Conservation (phyloP, 2,888 invertebrate genomes). For the Cistogaster globosa region DNA sequence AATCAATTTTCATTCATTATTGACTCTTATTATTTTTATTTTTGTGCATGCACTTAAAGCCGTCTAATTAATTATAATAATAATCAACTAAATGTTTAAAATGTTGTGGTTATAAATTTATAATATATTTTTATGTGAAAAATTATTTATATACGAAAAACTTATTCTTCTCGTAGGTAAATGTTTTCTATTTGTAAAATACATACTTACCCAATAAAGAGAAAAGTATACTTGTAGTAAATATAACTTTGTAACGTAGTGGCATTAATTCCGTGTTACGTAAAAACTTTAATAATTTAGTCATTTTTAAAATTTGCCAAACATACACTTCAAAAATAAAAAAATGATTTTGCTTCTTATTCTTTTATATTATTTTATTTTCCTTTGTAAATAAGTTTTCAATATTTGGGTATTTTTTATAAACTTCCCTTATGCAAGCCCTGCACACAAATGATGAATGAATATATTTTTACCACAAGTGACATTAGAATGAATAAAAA, state of each 20-base stretch:
- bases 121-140: too few relatives aligned
- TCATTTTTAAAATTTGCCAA: conserved; percentile 42
- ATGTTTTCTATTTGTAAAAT: too few relatives aligned
- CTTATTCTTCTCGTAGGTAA: too few relatives aligned
- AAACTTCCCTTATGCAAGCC: conserved; percentile 56
- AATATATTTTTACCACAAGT: conserved; percentile 54
- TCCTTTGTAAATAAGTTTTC: background rate
- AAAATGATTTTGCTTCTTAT: background rate
- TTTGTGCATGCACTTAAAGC: too few relatives aligned
- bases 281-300: conserved; percentile 37
- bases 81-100: too few relatives aligned
- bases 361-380: too few relatives aligned
- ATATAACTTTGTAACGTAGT: conserved; percentile 46
- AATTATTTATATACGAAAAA: too few relatives aligned
- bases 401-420: background rate
- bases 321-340: conserved; percentile 8
- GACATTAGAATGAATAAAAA: conserved; percentile 22
- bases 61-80: too few relatives aligned
- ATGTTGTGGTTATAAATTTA: too few relatives aligned
- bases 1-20: too few relatives aligned
- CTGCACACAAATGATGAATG: conserved; percentile 71
- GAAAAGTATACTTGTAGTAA: conserved; percentile 70
- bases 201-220: conserved; percentile 71
- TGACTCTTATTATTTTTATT: too few relatives aligned
- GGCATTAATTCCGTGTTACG: conserved; percentile 45